Percentiles rank a stretch among this genome's conserved stretches.
Conservation (phyloP, 2,113 vertebrate species). For the Serinus canaria region DNA sequence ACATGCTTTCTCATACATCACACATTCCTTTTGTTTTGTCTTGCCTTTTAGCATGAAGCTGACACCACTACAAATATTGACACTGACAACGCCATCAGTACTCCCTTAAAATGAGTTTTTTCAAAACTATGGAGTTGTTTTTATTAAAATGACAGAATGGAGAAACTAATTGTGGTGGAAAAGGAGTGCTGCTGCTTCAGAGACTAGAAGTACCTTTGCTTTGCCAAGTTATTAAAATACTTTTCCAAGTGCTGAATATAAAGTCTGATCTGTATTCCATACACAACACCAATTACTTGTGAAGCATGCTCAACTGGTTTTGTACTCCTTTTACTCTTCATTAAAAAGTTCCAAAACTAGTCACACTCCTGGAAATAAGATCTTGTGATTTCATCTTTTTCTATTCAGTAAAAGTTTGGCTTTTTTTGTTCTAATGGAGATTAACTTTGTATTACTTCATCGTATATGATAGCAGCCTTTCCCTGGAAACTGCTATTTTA, state of each 20-base stretch:
- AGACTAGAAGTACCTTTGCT: slow-evolving; percentile 37
- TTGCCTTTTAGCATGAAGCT: background rate
- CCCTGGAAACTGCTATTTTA: background rate
- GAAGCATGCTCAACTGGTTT: background rate
- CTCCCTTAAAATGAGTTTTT: background rate
- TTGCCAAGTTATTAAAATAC: slow-evolving; percentile 51
- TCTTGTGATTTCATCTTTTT: slow-evolving; percentile 35
- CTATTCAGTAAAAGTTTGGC: background rate
- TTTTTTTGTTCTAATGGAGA: slow-evolving; percentile 7
- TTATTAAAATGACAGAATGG: slow-evolving; percentile 10
- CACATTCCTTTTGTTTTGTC: background rate
- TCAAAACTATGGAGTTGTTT: background rate
- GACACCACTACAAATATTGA: background rate
- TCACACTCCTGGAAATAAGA: slow-evolving; percentile 31
- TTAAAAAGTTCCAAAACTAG: slow-evolving; percentile 34
- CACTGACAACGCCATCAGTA: background rate
- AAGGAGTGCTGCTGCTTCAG: slow-evolving; percentile 14
- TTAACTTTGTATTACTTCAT: background rate
- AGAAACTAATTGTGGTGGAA: slow-evolving; percentile 41
- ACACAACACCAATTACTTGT: slow-evolving; percentile 25
- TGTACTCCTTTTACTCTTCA: slow-evolving; percentile 25
- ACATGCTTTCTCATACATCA: background rate
- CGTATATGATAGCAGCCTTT: background rate
- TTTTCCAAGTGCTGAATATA: slow-evolving; percentile 50
- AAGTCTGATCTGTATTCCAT: slow-evolving; percentile 52